Evolutionary conservation across 2,113 vertebrate species (phyloP), one percentile per base, ranked within the genome.

Genomic region (Pleuronectes platessa): DNA sequence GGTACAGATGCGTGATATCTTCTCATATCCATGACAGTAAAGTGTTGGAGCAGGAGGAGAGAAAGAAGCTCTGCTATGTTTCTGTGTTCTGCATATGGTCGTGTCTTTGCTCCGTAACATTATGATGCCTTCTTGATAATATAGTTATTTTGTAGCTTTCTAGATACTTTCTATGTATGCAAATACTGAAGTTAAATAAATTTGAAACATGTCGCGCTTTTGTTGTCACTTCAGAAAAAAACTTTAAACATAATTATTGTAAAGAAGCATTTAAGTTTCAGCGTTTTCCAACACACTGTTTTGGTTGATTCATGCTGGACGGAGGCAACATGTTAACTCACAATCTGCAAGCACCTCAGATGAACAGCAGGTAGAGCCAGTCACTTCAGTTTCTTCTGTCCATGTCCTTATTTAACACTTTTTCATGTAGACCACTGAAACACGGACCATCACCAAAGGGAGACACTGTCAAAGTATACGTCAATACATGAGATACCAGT

Each of bases 101-200:
- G 96, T 95, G 97, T 98, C 96, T 97, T 97, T 96, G 97, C 96
- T 97, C 96, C 94, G 96, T 98, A 96, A 98, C 95, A 97, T 98
- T 96, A 97, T 96, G 96, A 98, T 98, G 97, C 97, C 96, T 98
- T 98, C 97, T 97, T 96, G 96, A 98, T 95, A 96, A 97, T 97
- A 96, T 98, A 96, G 95, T 97, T 96, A 98, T 98, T 99, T 99
- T 99, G 96, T 99, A 99, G 98, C 98, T 98, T 98, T 98, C 96
- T 99, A 99, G 97, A 97, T 96, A 96, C 95, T 99, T 99, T 98
- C 96, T 98, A 99, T 99, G 98, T 97, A 98, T 96, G 97, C 96
- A 95, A 51, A 96, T 97, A 98, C 98, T 96, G 95, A 96, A 97
- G 95, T 96, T 96, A 96, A 98, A 98, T 97, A 97, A 98, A 98